phyloP scores from a whole-genome alignment of 2,113 vertebrate species.

The Pomatostomus ruficeps region DNA sequence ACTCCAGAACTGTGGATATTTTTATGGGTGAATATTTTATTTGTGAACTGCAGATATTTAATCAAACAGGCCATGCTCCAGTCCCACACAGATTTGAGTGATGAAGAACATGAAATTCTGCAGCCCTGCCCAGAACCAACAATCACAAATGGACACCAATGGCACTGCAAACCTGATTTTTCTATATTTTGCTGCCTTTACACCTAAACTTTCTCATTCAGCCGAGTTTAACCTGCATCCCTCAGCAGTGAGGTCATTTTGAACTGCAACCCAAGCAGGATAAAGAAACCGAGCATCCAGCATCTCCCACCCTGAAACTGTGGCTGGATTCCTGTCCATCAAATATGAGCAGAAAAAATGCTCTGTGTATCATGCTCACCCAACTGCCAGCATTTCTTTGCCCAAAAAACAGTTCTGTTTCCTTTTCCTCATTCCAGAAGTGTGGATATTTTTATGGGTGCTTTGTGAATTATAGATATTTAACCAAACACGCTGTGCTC shows the following conservation, averaged over 20 bases:
- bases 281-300: not conserved
- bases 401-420: too few relatives aligned
- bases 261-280: not conserved
- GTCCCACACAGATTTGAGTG: not conserved
- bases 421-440: too few relatives aligned
- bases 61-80: not conserved
- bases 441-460: too few relatives aligned
- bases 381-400: too few relatives aligned
- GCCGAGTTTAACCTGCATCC: not conserved
- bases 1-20: not conserved
- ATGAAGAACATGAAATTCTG: rapidly evolving
- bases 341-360: too few relatives aligned
- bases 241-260: not conserved
- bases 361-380: too few relatives aligned
- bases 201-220: not conserved
- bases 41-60: not conserved
- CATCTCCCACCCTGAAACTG: not conserved
- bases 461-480: too few relatives aligned
- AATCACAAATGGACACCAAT: not conserved
- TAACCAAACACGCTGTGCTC: too few relatives aligned
- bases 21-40: not conserved
- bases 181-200: not conserved
- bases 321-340: too few relatives aligned
- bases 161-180: not conserved
- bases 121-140: not conserved